Conservation (phyloP, 2,888 invertebrate genomes). For the Mesorhabditis sp. region DNA sequence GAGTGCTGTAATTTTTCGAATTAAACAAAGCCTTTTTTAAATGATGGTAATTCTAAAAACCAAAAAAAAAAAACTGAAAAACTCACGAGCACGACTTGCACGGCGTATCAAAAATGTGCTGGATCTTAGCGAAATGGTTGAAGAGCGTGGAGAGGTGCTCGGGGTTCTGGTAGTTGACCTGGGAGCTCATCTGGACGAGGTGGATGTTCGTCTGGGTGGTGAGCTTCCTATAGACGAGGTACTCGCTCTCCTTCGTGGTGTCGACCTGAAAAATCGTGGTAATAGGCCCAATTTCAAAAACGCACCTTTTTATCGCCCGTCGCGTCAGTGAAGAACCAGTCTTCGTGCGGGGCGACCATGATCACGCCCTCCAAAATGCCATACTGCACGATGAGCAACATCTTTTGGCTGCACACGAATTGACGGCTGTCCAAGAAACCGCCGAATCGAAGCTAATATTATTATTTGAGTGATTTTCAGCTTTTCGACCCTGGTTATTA, state of each 20-base stretch:
- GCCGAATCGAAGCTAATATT: no score
- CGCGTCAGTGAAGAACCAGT: not conserved
- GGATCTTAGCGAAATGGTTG: not conserved
- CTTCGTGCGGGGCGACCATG: not conserved
- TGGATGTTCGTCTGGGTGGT: slow-evolving; percentile 1
- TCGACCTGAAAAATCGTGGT: not conserved
- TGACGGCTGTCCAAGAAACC: no score
- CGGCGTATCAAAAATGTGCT: not conserved
- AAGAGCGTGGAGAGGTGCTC: not conserved
- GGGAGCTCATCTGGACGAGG: not conserved
- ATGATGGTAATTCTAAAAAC: not conserved
- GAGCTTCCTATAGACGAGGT: not conserved
- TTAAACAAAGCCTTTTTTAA: no score
- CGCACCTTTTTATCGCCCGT: not conserved
- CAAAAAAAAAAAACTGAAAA: not conserved
- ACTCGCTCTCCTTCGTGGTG: not conserved
- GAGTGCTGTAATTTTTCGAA: no score
- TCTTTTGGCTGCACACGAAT: not conserved
- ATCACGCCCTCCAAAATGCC: not conserved
- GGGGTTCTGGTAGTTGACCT: not conserved
- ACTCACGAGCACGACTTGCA: not conserved
- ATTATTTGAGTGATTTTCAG: no score
- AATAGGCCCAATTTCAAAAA: not conserved
- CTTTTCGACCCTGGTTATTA: no score
- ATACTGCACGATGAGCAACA: not conserved